These are phyloP conservation scores for Holothuria leucospilota DNA, from an alignment of 53 echinoderm and acorn worm genomes.

Conservation along the genomic window DNA sequence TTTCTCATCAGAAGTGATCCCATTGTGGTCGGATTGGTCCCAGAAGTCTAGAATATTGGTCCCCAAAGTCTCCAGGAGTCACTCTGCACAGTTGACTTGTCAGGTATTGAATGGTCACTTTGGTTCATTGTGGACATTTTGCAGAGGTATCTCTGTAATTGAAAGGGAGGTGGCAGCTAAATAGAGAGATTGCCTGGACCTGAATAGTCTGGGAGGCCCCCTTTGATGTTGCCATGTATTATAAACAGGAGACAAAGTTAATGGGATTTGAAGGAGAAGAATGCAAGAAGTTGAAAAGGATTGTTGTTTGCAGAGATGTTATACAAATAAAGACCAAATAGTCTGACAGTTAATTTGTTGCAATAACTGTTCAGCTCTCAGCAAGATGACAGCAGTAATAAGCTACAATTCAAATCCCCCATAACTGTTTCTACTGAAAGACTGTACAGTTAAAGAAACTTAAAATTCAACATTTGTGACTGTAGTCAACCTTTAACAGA, in stretches of 20 bases:
- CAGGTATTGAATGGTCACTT: conserved; percentile 17
- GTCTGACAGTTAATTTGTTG: conserved; percentile 2
- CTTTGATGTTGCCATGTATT: conserved; percentile 26
- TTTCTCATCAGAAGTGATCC: conserved; percentile 26
- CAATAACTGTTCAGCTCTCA: conserved; percentile 6
- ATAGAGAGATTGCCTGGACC: neutral
- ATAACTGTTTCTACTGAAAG: no score
- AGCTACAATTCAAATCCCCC: no score
- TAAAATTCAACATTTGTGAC: no score
- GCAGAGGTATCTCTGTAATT: neutral
- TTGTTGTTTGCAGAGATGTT: neutral
- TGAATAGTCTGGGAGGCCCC: neutral
- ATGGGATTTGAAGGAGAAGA: conserved; percentile 31
- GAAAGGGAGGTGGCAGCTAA: conserved; percentile 17
- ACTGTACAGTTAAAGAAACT: no score
- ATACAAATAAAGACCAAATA: conserved; percentile 12
- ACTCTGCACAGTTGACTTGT: conserved; percentile 25
- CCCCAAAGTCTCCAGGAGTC: conserved; percentile 3
- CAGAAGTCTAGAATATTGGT: neutral
- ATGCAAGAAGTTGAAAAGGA: conserved; percentile 8
- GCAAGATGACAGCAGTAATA: no score
- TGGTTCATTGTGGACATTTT: neutral
- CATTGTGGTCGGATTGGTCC: conserved; percentile 33
- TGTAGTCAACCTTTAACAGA: no score
- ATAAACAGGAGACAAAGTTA: conserved; percentile 22